A percentile compares a stretch with the other conserved stretches of the same genome.
phyloP scores from a whole-genome alignment of 2,797 vertebrate genomes.

The Rachycentron canadum region DNA sequence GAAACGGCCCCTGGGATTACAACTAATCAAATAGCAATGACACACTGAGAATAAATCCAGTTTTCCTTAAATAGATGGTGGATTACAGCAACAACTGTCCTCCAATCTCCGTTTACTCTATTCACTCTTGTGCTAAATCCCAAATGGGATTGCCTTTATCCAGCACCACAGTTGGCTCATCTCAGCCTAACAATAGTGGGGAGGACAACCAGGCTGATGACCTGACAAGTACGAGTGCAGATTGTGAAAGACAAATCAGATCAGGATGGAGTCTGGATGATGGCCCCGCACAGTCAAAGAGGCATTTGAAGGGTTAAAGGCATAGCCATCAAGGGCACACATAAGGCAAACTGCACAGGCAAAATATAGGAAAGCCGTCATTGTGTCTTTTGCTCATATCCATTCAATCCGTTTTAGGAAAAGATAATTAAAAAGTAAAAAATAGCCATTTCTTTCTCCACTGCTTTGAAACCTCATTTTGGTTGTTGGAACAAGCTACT shows the following conservation, averaged over 20 bases:
- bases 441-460: conserved; percentile 4
- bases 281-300: conserved; percentile 36
- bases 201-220: conserved; percentile 65
- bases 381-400: conserved; percentile 1
- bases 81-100: conserved; percentile 45
- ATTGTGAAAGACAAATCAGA: conserved; percentile 72
- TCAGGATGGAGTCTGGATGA: conserved; percentile 53
- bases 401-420: conserved; percentile 17
- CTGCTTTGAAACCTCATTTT: conserved; percentile 7
- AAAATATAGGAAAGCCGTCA: conserved; percentile 2
- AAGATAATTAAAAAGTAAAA: conserved; percentile 31
- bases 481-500: conserved; percentile 33
- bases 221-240: conserved; percentile 61
- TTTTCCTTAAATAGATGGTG: conserved; percentile 25
- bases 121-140: conserved; percentile 64
- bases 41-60: conserved; percentile 14
- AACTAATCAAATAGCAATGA: neutral
- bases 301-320: conserved; percentile 40
- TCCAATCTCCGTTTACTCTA: conserved; percentile 59
- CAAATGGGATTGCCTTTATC: conserved; percentile 73
- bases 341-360: conserved; percentile 27
- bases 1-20: neutral
- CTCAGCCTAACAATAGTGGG: conserved; percentile 69
- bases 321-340: conserved; percentile 10
- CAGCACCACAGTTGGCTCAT: conserved; percentile 60